Evolutionary conservation across 2,888 invertebrate genomes (phyloP).

Genomic region (Lasius fuliginosus): DNA sequence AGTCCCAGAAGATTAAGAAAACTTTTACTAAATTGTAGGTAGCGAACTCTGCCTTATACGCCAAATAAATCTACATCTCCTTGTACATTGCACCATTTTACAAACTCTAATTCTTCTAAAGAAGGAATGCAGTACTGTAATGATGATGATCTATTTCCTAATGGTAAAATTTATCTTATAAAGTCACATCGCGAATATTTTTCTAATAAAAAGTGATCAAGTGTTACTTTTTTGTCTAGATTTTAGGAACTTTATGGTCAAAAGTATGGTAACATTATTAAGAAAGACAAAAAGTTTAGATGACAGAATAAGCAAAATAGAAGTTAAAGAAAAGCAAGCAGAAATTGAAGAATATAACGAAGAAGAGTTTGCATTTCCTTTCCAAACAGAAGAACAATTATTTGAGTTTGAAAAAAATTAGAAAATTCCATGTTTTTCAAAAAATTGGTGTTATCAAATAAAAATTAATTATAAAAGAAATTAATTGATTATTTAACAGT

Average conservation of each 20-base stretch:
- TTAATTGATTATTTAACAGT: too few relatives aligned
- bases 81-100: not conserved
- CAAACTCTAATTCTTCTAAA: not conserved
- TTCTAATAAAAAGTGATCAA: not conserved
- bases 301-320: not conserved
- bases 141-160: not conserved
- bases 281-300: not conserved
- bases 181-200: not conserved
- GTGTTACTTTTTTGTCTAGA: not conserved
- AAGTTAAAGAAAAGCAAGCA: not conserved
- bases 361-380: not conserved
- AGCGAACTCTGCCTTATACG: not conserved
- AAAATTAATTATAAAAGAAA: not conserved
- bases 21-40: too few relatives aligned
- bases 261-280: constrained; percentile 10
- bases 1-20: too few relatives aligned
- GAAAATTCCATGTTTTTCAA: not conserved
- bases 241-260: not conserved
- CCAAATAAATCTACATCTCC: not conserved
- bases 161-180: constrained; percentile 2
- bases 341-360: not conserved
- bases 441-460: not conserved
- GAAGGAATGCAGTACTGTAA: not conserved
- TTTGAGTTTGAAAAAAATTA: constrained; percentile 8
- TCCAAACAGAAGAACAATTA: not conserved